Evolutionary conservation across 2,797 vertebrate species (phyloP), one percentile per base, ranked within the genome.

Genomic region (Anolis apletophallus): DNA sequence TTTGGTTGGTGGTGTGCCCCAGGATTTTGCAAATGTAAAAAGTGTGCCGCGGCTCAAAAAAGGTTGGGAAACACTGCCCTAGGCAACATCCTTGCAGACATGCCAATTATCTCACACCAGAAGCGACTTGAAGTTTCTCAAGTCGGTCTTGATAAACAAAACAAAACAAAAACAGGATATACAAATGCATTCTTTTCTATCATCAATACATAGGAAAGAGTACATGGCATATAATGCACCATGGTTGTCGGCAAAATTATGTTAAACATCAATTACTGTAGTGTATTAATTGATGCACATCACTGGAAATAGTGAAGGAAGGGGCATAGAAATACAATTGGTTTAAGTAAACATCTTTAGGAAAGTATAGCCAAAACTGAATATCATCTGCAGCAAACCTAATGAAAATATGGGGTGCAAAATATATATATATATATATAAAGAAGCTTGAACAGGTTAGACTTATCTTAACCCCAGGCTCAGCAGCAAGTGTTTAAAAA

Each of bases 401-500:
- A 67, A 6, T 46, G 26, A 79, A 83, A 72, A 9, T 52, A 40
- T 46, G 36, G 55, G 26, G 46, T 26, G 16, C 46, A 86, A 40
- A 19, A 32, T 76, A 34, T n/a, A n/a, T n/a, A n/a, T n/a, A n/a
- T n/a, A n/a, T n/a, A n/a, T n/a, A n/a, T n/a, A n/a, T 40, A 40
- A 32, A 32, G 79, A 29, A 34, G 34, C 26, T 76, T 10, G 5
- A 46, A 36, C 64, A 36, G 84, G 52, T 59, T 71, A 79, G 71
- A 55, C 26, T 9, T 40, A 26, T n/a, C 61, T n/a, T 87, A 55
- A 76, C 14, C 21, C 68, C 10, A 29, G 50, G 10, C 17, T 67
- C 61, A 76, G 26, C 23, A 81, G 59, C 36, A 55, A 68, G 72
- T 32, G n/a, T 57, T 55, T 76, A 61, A 57, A 40, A 86, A 81